These are phyloP conservation scores for Actinemys pallida DNA, from an alignment of 2,113 vertebrate genomes.

Conservation along the genomic window DNA sequence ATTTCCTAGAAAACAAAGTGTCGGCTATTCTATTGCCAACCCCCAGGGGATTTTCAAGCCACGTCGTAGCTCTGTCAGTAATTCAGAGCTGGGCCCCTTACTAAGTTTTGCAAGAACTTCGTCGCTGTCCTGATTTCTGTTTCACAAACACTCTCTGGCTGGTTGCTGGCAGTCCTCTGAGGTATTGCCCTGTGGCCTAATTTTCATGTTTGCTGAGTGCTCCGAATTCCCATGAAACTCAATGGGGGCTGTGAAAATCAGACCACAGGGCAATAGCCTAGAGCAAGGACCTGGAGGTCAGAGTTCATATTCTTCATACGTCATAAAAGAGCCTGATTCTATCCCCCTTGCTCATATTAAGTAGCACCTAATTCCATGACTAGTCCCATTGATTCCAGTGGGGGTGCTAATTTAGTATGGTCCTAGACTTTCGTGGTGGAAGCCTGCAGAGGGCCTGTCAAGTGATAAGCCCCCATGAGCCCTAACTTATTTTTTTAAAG, in stretches of 20 bases:
- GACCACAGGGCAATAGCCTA: background rate
- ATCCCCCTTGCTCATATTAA: background rate
- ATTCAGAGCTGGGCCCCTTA: background rate
- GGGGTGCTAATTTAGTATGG: background rate
- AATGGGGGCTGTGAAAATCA: background rate
- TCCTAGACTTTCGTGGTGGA: background rate
- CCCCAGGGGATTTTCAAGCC: fast-evolving
- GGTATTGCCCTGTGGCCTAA: background rate
- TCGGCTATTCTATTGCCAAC: background rate
- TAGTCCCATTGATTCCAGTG: background rate
- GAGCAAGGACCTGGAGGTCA: background rate
- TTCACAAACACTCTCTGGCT: background rate
- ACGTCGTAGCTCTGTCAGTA: fast-evolving
- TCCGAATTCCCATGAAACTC: background rate
- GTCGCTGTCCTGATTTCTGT: background rate
- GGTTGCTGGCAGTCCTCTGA: background rate
- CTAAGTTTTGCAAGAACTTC: background rate
- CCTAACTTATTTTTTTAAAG: background rate
- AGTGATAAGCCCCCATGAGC: background rate
- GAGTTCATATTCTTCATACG: background rate
- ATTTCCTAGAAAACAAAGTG: background rate
- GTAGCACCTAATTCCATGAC: background rate
- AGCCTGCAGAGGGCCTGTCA: constrained; percentile 10
- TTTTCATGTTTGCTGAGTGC: background rate
- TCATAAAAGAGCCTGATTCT: background rate